Percentiles rank a stretch among this genome's conserved stretches.
Conservation (phyloP, 2,888 invertebrate genomes). For the Cerastoderma edule region DNA sequence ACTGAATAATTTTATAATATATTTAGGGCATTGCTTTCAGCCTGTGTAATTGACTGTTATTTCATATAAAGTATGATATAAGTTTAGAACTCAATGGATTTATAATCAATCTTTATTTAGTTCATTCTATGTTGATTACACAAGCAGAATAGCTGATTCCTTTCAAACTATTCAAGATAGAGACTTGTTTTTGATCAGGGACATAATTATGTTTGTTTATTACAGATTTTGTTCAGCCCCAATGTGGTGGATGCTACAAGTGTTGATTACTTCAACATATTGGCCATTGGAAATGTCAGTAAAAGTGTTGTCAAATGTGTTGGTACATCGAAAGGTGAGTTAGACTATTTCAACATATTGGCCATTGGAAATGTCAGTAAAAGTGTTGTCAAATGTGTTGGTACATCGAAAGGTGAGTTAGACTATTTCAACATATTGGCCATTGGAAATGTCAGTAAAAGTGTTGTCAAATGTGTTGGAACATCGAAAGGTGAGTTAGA, state of each 20-base stretch:
- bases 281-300: slow-evolving; percentile 80
- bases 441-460: slow-evolving; percentile 81
- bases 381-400: slow-evolving; percentile 80
- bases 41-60: too few species aligned
- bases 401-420: slow-evolving; percentile 79
- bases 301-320: slow-evolving; percentile 81
- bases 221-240: slow-evolving; percentile 79
- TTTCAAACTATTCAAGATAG: not conserved
- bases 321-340: slow-evolving; percentile 80
- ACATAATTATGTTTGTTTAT: slow-evolving; percentile 26
- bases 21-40: too few species aligned
- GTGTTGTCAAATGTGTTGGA: slow-evolving; percentile 80
- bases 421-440: slow-evolving; percentile 81
- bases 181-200: not conserved
- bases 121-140: not conserved
- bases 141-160: not conserved
- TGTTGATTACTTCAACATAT: slow-evolving; percentile 81
- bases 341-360: slow-evolving; percentile 81
- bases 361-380: slow-evolving; percentile 81
- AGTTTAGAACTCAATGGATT: too few species aligned
- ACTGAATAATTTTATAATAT: too few species aligned
- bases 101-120: too few species aligned
- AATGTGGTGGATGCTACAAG: slow-evolving; percentile 75
- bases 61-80: too few species aligned
- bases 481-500: slow-evolving; percentile 81